These are phyloP conservation scores for Lacanobia wlatinum DNA, from an alignment of 2,888 invertebrate genomes.

Conservation along the genomic window DNA sequence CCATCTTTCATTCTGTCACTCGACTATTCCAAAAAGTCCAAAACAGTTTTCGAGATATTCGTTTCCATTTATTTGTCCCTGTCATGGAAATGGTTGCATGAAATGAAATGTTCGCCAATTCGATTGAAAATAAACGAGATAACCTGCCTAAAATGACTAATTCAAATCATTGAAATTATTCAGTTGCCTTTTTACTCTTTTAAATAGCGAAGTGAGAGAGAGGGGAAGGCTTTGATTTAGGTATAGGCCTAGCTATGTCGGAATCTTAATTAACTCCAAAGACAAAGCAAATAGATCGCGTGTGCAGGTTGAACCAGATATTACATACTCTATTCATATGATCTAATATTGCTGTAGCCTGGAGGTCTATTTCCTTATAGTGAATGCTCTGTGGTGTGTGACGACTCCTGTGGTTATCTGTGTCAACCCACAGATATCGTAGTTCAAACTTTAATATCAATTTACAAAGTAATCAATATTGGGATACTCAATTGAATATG, in stretches of 20 bases:
- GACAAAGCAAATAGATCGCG: slow-evolving; percentile 47
- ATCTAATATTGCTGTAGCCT: slow-evolving; percentile 28
- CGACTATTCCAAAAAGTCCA: slow-evolving; percentile 36
- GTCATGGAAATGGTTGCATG: slow-evolving; percentile 6
- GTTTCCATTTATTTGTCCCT: slow-evolving; percentile 26
- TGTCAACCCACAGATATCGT: slow-evolving; percentile 54
- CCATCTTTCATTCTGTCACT: slow-evolving; percentile 44
- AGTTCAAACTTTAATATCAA: slow-evolving; percentile 39
- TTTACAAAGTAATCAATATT: slow-evolving; percentile 59
- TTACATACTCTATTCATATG: slow-evolving; percentile 41
- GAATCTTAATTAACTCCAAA: slow-evolving; percentile 54
- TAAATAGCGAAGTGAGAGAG: slow-evolving; percentile 7
- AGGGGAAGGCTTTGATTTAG: slow-evolving; percentile 22
- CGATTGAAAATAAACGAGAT: slow-evolving; percentile 32
- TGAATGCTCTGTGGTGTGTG: slow-evolving; percentile 1
- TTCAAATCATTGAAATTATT: slow-evolving; percentile 26
- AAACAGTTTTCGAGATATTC: slow-evolving; percentile 20
- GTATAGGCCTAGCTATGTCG: slow-evolving; percentile 12
- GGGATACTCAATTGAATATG: slow-evolving; percentile 22
- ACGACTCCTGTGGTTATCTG: slow-evolving; percentile 39
- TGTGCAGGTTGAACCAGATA: slow-evolving; percentile 31
- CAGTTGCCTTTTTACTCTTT: slow-evolving; percentile 27
- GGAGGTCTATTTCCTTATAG: slow-evolving; percentile 20
- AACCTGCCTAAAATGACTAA: slow-evolving; percentile 5
- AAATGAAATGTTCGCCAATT: slow-evolving; percentile 4